Base-by-base conservation (phyloP, 2,113 vertebrate species). In the Xenus cinereus region DNA sequence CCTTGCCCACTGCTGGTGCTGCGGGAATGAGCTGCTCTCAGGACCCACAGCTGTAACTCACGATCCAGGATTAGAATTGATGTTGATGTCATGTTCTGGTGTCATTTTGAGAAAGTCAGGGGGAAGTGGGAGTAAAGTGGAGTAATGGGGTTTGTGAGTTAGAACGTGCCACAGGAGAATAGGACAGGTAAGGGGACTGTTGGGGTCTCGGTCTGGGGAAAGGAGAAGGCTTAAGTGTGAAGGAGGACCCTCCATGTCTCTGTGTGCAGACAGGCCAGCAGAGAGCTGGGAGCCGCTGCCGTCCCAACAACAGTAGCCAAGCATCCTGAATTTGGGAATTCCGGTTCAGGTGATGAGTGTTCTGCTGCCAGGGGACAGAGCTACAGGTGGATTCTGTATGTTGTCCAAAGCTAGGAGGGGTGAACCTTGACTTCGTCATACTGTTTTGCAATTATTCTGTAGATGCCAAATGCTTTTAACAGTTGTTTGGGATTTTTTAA, bases 341-440 rank as follows among this genome's bases (percentile, higher is more conserved):
- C 8, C 54, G 74, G 46, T 23, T 84, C 69, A 30, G 54, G 26
- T 32, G 26, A 53, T 73, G 78, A 41, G 30, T 9, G 63, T 23
- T 2, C 10, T 50, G 1, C 48, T 83, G 67, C 37, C 63, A 37
- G 50, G 62, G 54, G 23, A 46, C 69, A 46, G 64, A 84, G 56
- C 51, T 86, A 10, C 56, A 56, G n/a, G 54, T 59, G 73, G 33
- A 45, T 54, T 39, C 23, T 1, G 0, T 32, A 9, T 0, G 0
- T 14, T 33, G 11, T n/a, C 50, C 72, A 43, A 39, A 57, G 37
- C 19, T 32, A 66, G 26, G 33, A 45, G 19, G 7, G n/a, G 12
- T 22, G 56, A 84, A 64, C 48, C 26, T 75, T 51, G 37, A 21
- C 72, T 64, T 62, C 2, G 0, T 46, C 6, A 3, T 26, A 19